These are phyloP conservation scores for Bettongia penicillata DNA, from an alignment of 2,113 vertebrate species.

Conservation along the genomic window DNA sequence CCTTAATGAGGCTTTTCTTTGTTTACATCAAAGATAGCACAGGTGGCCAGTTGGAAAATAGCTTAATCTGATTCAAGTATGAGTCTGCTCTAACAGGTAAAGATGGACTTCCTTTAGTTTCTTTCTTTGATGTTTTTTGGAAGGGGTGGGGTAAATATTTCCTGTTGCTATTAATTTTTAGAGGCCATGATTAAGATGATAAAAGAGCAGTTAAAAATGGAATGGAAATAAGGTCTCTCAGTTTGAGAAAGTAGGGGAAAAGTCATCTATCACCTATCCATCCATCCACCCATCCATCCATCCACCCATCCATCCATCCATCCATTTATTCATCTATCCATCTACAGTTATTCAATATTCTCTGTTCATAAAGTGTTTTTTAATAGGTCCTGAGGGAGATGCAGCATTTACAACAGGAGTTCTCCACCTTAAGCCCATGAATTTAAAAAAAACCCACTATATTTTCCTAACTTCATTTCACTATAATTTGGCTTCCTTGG, in stretches of 20 bases:
- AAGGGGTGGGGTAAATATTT: constrained; percentile 1
- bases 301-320: background rate
- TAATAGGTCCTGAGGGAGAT: background rate
- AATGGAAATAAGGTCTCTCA: background rate
- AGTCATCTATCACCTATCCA: background rate
- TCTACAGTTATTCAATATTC: background rate
- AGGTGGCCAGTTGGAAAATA: constrained; percentile 77
- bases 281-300: background rate
- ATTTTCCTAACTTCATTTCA: background rate
- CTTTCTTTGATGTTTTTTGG: constrained; percentile 60
- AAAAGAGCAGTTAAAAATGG: constrained; percentile 46
- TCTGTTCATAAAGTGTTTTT: background rate
- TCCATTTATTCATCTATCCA: background rate
- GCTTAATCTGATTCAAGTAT: constrained; percentile 72
- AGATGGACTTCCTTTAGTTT: constrained; percentile 22
- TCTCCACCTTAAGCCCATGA: background rate
- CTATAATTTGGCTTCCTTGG: background rate
- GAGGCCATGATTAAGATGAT: constrained; percentile 29
- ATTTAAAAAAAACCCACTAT: background rate
- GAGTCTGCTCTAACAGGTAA: constrained; percentile 48
- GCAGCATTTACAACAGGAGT: background rate
- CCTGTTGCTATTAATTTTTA: constrained; percentile 41
- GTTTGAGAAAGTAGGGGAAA: background rate
- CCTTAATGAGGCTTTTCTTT: constrained; percentile 81
- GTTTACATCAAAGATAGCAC: constrained; percentile 68